Conservation (phyloP, 1,140 invertebrate genomes). For the Drosophila mayri region DNA sequence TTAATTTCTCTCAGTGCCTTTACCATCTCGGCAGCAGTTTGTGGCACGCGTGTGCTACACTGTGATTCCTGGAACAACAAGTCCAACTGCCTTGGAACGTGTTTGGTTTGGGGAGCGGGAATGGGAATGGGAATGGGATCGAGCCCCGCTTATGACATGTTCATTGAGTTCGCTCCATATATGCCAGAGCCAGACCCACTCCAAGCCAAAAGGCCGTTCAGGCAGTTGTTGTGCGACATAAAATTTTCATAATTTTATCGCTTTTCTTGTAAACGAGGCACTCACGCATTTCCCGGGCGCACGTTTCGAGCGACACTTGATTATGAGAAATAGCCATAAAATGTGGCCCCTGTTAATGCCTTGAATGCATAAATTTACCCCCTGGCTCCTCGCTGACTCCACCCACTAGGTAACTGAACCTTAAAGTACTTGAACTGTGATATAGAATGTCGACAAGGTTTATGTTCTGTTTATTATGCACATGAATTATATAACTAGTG, state of each 20-base stretch:
- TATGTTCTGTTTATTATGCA: constrained; percentile 35
- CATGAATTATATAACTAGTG: constrained; percentile 36
- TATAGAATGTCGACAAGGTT: constrained; percentile 34
- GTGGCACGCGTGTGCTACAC: constrained; percentile 66
- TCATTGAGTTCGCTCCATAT: constrained; percentile 72
- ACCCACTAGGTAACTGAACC: constrained; percentile 14
- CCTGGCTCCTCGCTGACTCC: not conserved
- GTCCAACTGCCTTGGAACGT: constrained; percentile 63
- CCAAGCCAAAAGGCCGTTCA: constrained; percentile 22
- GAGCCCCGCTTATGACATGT: constrained; percentile 73
- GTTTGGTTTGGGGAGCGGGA: constrained; percentile 46
- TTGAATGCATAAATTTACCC: constrained; percentile 77
- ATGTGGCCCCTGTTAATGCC: constrained; percentile 63
- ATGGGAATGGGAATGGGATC: constrained; percentile 35
- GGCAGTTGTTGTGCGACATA: constrained; percentile 40
- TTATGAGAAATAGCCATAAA: constrained; percentile 76
- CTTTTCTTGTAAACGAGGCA: constrained; percentile 73
- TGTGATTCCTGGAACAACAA: constrained; percentile 78
- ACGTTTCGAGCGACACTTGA: constrained; percentile 65
- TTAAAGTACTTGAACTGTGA: constrained; percentile 23
- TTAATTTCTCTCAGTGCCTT: constrained; percentile 2
- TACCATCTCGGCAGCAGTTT: not conserved
- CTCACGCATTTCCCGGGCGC: constrained; percentile 42
- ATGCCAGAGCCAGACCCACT: constrained; percentile 41
- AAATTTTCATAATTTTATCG: constrained; percentile 82